Evolutionary conservation across 2,888 invertebrate genomes (phyloP).

Genomic region (Tipula unca): DNA sequence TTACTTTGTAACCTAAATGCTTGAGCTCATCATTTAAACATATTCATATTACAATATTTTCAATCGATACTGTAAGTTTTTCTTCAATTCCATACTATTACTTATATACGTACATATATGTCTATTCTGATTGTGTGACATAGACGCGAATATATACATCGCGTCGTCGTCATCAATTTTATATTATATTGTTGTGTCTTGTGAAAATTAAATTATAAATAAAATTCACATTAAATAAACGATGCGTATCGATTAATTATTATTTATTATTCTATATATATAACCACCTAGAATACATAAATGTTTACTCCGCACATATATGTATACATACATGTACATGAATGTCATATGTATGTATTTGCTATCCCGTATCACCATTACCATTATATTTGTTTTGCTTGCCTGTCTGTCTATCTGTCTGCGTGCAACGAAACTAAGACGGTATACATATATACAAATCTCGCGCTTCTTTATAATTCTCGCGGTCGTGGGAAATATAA

Average conservation of each 20-base stretch:
- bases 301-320: background rate
- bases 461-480: background rate
- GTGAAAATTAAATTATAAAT: background rate
- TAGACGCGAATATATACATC: constrained; percentile 8
- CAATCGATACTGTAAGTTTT: background rate
- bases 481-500: constrained; percentile 8
- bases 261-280: constrained; percentile 1
- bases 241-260: constrained; percentile 14
- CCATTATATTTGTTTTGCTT: background rate
- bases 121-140: constrained; percentile 8
- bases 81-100: background rate
- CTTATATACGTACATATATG: background rate
- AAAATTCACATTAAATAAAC: constrained; percentile 8
- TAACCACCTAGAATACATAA: background rate
- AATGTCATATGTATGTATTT: background rate
- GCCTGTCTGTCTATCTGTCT: background rate
- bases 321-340: background rate
- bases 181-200: background rate
- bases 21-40: background rate
- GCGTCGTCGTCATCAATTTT: background rate
- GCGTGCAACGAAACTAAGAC: background rate
- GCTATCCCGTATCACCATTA: background rate
- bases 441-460: background rate
- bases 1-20: too few species aligned
- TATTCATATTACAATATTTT: background rate